Percentiles rank a stretch among this genome's conserved stretches.
Evolutionary conservation across 37 sponge, comb jelly and placozoan genomes (phyloP).

Genomic region (Theonella swinhoei): DNA sequence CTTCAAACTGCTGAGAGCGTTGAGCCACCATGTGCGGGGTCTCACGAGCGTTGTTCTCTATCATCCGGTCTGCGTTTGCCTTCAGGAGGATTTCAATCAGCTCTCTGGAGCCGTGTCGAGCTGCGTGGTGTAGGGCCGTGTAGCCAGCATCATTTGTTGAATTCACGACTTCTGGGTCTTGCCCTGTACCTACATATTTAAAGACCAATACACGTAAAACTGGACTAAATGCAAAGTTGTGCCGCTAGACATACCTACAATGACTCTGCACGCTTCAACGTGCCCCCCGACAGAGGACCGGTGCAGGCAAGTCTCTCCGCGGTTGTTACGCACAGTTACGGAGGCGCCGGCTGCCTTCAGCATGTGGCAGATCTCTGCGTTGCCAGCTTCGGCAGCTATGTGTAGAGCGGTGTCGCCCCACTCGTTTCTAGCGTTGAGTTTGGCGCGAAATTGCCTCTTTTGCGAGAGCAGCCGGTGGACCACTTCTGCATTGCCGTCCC

Average conservation of each 20-base stretch:
- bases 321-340: slow-evolving; percentile 70
- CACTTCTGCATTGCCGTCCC: slow-evolving; percentile 57
- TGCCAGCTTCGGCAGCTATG: slow-evolving; percentile 73
- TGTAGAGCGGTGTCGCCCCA: slow-evolving; percentile 83
- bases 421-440: slow-evolving; percentile 68
- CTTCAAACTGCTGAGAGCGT: slow-evolving; percentile 69
- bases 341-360: slow-evolving; percentile 74
- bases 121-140: slow-evolving; percentile 80
- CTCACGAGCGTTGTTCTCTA: slow-evolving; percentile 79
- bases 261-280: slow-evolving; percentile 49
- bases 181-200: slow-evolving; percentile 28
- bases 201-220: neutral
- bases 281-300: slow-evolving; percentile 66
- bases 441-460: slow-evolving; percentile 29
- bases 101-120: slow-evolving; percentile 64
- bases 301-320: slow-evolving; percentile 82
- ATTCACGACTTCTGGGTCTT: slow-evolving; percentile 69
- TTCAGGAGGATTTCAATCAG: slow-evolving; percentile 63
- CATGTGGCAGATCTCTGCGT: slow-evolving; percentile 72
- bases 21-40: slow-evolving; percentile 78
- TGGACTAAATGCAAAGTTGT: neutral
- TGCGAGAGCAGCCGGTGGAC: slow-evolving; percentile 45
- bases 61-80: slow-evolving; percentile 61
- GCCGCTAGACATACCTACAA: slow-evolving; percentile 58
- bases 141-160: slow-evolving; percentile 78